Percentiles rank a stretch among this genome's conserved stretches.
Evolutionary conservation across 2,113 vertebrate genomes (phyloP).

Genomic region (Equus przewalskii): DNA sequence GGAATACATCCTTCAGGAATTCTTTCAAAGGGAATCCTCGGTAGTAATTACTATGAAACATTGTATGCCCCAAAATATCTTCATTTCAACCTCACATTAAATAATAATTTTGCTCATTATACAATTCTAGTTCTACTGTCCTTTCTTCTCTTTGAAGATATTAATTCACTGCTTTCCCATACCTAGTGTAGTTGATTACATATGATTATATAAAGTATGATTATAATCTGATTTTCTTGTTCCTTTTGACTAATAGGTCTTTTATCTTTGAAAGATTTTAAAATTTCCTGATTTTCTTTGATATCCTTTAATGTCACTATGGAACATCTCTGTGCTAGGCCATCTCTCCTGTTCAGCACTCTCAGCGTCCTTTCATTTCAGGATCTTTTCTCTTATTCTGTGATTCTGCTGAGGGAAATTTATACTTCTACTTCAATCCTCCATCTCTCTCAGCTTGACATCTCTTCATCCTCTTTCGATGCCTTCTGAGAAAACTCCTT

Average conservation of each 20-base stretch:
- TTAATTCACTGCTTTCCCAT: background rate
- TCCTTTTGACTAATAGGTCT: conserved; percentile 11
- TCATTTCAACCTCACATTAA: background rate
- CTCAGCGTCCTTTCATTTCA: background rate
- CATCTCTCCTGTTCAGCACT: background rate
- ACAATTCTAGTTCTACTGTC: conserved; percentile 13
- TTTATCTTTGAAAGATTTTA: conserved; percentile 42
- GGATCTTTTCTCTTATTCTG: background rate
- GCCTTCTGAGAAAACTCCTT: background rate
- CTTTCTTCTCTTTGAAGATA: conserved; percentile 15
- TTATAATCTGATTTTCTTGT: conserved; percentile 14
- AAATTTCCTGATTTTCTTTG: conserved; percentile 21
- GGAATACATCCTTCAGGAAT: background rate
- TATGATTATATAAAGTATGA: background rate
- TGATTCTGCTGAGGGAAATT: background rate
- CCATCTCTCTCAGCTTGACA: background rate
- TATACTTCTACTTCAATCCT: background rate
- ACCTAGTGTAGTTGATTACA: background rate
- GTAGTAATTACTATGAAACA: background rate
- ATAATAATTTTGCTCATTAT: background rate
- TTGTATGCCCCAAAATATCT: background rate
- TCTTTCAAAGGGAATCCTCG: background rate
- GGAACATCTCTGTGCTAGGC: background rate
- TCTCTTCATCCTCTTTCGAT: background rate
- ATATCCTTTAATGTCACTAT: background rate